Base-by-base conservation (phyloP, 2,797 vertebrate genomes). In the Pseudopleuronectes americanus region DNA sequence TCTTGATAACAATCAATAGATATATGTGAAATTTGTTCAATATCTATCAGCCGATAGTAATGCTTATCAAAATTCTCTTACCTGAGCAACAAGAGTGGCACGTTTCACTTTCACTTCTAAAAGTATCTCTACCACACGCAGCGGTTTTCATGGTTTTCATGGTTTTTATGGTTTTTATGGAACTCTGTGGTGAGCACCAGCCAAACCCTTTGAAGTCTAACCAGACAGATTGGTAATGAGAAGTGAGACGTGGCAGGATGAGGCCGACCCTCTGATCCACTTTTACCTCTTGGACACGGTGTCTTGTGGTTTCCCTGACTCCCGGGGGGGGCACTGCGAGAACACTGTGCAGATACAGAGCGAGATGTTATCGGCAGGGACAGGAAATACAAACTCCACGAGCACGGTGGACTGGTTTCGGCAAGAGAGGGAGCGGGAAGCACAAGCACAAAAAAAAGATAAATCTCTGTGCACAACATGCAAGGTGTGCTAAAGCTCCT, bases 401-500 rank as follows among this genome's bases (percentile, higher is more conserved):
- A 83, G 78, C 83, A 14, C 57, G 4, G 7, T 2, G 47, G 68
- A 77, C 80, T 68, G 87, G 74, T 85, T 49, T 49, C 28, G 31
- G 61, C 43, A 12, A 64, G 53, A 66, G 57, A 9, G 57, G 59
- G 76, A 41, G 57, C 31, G 38, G 53, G 49, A 64, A 36, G 73
- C 56, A n/a, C 64, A 60, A 56, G 83, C 71, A 69, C 28, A 45
- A 17, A 19, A 19, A 45, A 19, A 45, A 17, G 3, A 43, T 10
- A 43, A 82, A 83, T 65, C 53, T 13, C 49, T 73, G 70, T 81
- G 73, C 77, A 55, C 84, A 80, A 86, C 90, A 87, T 88, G 87
- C 76, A 65, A 90, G 90, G 86, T 90, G 90, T 90, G 87, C 81
- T 89, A 75, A 87, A 89, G 86, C 5, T 66, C 79, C 84, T 81